Evolutionary conservation across 2,888 invertebrate species (phyloP), one percentile per base, ranked within the genome.

Genomic region (Gryllus longicercus): DNA sequence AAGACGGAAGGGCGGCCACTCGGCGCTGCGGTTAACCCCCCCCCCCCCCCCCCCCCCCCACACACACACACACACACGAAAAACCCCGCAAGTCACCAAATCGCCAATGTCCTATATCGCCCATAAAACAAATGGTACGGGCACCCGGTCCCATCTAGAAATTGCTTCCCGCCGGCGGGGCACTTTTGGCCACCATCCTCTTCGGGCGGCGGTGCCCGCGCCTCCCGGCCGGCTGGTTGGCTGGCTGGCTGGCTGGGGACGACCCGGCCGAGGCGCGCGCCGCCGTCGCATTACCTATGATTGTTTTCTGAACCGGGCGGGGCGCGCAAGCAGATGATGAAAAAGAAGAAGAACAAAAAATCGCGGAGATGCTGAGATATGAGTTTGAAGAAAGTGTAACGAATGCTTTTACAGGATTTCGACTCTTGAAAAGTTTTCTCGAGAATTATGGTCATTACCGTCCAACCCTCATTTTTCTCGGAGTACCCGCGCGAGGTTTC

Each of bases 391-490:
- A 63, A 63, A 63, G 63, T 14, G n/a, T 18, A 63, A n/a, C 63
- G 63, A 63, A 63, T n/a, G 63, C 63, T 63, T 63, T 63, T n/a
- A 18, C 63, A 63, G 63, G 63, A 63, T 63, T 63, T 63, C 63
- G 63, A 63, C 16, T 14, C 14, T 14, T 14, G 63, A 63, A 63
- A 63, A n/a, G 14, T 63, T 63, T n/a, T n/a, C n/a, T 63, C 63
- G 63, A 63, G 63, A 63, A 63, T 63, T 63, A 63, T 63, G 63
- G n/a, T 63, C 63, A 63, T 63, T 63, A 63, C 63, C 63, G 63
- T 63, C 63, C 16, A 63, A 63, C 16, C 63, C 63, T 63, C 63
- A 63, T 63, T 63, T 63, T 63, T 63, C 63, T 63, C 63, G n/a
- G 63, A 63, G 63, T 63, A 63, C 63, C 16, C 16, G n/a, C n/a